Base-by-base conservation (phyloP, 1,140 invertebrate species). In the Lordiphosa clarofinis region DNA sequence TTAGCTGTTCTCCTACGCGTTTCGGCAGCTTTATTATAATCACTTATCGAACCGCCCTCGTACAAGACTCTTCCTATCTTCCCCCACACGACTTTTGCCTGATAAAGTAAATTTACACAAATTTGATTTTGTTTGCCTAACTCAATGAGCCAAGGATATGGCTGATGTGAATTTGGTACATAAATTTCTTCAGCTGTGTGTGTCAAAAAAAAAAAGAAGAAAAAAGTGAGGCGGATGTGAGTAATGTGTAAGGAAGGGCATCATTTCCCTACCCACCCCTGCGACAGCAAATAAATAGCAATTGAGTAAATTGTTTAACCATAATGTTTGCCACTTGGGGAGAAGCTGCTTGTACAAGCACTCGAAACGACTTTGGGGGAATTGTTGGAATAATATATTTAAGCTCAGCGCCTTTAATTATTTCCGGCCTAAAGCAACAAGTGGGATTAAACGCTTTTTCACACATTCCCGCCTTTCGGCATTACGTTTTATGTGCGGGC, bases 291-390 rank as follows among this genome's bases (percentile, higher is more conserved):
- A 59, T 64, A 62, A 67, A 33, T 57, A 59, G 57, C 76, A 59
- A 82, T 81, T 57, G 55, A 79, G 61, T 71, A 44, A 79, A 75
- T 71, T 71, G 70, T 74, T 79, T 81, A 66, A 57, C 75, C 61
- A 81, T 71, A 81, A 74, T 57, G 66, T 62, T 64, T 7, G 24
- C 24, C 24, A 28, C 24, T 28, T 28, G 24, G 4, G 24, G 4
- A 5, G 6, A 6, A 6, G 24, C 21, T 4, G 21, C 21, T 24
- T 24, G 5, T 4, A 24, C 21, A 24, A 5, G 3, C 24, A 28
- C 24, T 28, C 6, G 5, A 28, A 28, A 28, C 24, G 6, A 28
- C 24, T 28, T 28, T 28, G 24, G 24, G 24, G 5, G 4, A 28
- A 28, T 28, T 28, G 24, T 28, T 28, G 0, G 24, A 4, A 28